A percentile compares a stretch with the other conserved stretches of the same genome.
These are phyloP conservation scores for Nycticorax nycticorax DNA, from an alignment of 2,113 vertebrate genomes.

Conservation along the genomic window DNA sequence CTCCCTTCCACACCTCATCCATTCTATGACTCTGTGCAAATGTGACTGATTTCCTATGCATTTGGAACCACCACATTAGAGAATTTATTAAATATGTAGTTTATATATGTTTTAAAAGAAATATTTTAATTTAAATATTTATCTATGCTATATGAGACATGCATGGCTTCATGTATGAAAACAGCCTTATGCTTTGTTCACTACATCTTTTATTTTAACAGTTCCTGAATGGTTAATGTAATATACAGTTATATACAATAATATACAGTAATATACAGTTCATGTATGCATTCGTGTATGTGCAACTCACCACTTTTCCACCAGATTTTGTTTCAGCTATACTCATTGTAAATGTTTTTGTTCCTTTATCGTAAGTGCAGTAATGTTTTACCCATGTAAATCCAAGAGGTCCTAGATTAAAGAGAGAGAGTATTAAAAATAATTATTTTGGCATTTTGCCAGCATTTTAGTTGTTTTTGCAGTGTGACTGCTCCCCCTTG, in stretches of 20 bases:
- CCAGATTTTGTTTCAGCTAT: constrained; percentile 89
- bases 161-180: not conserved
- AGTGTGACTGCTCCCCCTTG: not conserved
- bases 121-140: not conserved
- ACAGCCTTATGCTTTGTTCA: not conserved
- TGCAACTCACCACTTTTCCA: constrained; percentile 87
- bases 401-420: constrained; percentile 88
- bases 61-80: not conserved
- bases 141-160: not conserved
- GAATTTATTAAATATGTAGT: not conserved
- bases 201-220: not conserved
- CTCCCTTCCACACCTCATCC: not conserved
- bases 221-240: not conserved
- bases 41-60: not conserved
- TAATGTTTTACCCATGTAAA: constrained; percentile 96
- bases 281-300: not conserved
- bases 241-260: not conserved
- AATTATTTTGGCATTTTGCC: not conserved
- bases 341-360: constrained; percentile 93
- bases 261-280: not conserved
- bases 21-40: not conserved
- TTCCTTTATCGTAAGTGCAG: constrained; percentile 93
- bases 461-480: not conserved
- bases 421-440: not conserved
- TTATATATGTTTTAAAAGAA: not conserved